Evolutionary conservation across 2,888 invertebrate genomes (phyloP), one percentile per base, ranked within the genome.

Genomic region (Alentia gelatinosa): DNA sequence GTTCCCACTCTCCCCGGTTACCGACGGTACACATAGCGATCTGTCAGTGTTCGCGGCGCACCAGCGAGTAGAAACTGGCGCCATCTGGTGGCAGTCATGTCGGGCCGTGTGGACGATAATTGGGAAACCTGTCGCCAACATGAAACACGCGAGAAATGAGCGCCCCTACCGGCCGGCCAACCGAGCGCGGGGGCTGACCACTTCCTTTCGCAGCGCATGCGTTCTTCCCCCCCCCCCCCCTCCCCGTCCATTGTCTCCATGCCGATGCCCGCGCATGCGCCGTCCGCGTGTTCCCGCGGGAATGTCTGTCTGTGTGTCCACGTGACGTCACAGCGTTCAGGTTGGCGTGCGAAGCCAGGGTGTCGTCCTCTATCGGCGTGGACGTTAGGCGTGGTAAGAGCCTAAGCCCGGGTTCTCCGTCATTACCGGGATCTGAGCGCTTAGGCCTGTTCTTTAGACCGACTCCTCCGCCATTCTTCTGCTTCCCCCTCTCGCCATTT

Each of bases 61-160:
- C 12, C 15, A 39, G 79, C n/a, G 37, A 12, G n/a, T 35, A 39
- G 74, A 12, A n/a, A 15, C 19, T 33, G 35, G 79, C 79, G 79
- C 35, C 79, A 79, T 3, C 79, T 79, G 79, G 79, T 39, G 1
- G 23, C 79, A 79, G 79, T 79, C 79, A 79, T 79, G 79, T 79
- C 79, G n/a, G n/a, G n/a, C 19, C 47, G 47, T 12, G 47, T 19
- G 47, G 47, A n/a, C 47, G 47, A 19, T 47, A 47, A 47, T 47
- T 5, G 23, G 15, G n/a, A 79, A 79, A 79, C 37, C 79, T 79
- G 79, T 39, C 23, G 37, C 79, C 79, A 39, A 23, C 15, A n/a
- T 23, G 39, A 79, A 79, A 79, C 79, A 79, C 79, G 79, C 79
- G 39, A 79, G 79, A 79, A 79, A 79, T 79, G 79, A 35, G 3